Evolutionary conservation across 2,113 vertebrate genomes (phyloP), one percentile per base, ranked within the genome.

Genomic region (Ovis aries): DNA sequence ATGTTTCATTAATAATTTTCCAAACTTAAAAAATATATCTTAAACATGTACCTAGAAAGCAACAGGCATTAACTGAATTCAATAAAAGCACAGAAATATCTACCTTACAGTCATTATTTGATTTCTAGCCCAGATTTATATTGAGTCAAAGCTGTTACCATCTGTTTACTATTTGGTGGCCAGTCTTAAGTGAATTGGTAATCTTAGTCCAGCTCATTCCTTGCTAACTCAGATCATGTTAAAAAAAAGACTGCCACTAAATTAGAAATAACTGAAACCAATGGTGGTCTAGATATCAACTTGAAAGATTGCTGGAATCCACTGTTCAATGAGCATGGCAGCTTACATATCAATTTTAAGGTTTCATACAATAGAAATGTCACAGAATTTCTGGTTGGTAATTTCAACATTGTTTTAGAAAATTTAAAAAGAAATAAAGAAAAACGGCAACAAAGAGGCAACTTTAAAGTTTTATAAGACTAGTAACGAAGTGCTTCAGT

Each of bases 41-140:
- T 43, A 7, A 55, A 36, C 64, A 50, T n/a, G 2, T 15, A 77
- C 13, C 31, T 93, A 67, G 2, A 31, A 74, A n/a, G 8, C 14
- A 52, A 36, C 21, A 67, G 17, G 27, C 83, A 85, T 50, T 64
- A 92, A 92, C 17, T 3, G n/a, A 92, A 94, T 86, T 31, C 33
- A 60, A 40, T 25, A n/a, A 36, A 95, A 89, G 13, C 16, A 82
- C 1, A 64, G 12, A 85, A 5, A 78, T 80, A 78, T 89, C 13
- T 43, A 64, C 78, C 43, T 94, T 93, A 94, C 91, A 71, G 97
- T 92, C 92, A 93, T 55, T 84, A 4, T 90, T 96, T 97, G 97
- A 97, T 98, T 97, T 84, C 83, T 91, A 88, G 95, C 93, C 88
- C 21, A 97, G 94, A 85, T 82, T 89, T 97, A 91, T 96, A 97